Conservation (phyloP, 2,113 vertebrate species). For the Oryzias celebensis region DNA sequence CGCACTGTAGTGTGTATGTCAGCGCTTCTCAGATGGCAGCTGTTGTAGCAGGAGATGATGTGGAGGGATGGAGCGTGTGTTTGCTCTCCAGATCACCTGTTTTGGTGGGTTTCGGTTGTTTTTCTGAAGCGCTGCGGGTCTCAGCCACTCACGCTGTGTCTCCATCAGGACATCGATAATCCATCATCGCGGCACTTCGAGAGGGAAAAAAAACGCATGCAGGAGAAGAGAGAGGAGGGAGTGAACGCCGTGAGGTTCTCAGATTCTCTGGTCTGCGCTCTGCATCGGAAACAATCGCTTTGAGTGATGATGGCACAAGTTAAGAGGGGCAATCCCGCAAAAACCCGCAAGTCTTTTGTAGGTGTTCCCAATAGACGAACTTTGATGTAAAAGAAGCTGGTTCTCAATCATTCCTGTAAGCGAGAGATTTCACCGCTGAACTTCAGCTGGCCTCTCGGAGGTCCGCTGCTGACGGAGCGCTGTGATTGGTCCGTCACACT, state of each 20-base stretch:
- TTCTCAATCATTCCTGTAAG: conserved; percentile 27
- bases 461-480: conserved; percentile 54
- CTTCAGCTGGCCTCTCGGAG: conserved; percentile 63
- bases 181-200: conserved; percentile 27
- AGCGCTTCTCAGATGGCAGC: conserved; percentile 54
- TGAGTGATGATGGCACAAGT: conserved; percentile 15
- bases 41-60: conserved; percentile 55
- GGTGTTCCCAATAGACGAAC: conserved; percentile 15
- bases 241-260: conserved; percentile 38
- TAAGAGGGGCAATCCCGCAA: conserved; percentile 5
- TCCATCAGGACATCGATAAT: conserved; percentile 43
- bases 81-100: conserved; percentile 39
- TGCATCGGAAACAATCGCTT: conserved; percentile 3
- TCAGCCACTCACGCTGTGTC: conserved; percentile 16
- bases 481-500: conserved; percentile 65
- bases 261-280: conserved; percentile 27
- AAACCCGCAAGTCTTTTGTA: background rate
- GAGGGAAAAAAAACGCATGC: background rate
- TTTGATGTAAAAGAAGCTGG: conserved; percentile 21
- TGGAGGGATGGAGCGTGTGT: conserved; percentile 50
- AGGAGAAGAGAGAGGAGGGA: conserved; percentile 9
- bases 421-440: conserved; percentile 39
- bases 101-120: conserved; percentile 15
- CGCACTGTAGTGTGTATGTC: conserved; percentile 60
- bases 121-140: conserved; percentile 21